Percentiles rank a stretch among this genome's conserved stretches.
Conservation (phyloP, 1,140 invertebrate species). For the Nasonia vitripennis region DNA sequence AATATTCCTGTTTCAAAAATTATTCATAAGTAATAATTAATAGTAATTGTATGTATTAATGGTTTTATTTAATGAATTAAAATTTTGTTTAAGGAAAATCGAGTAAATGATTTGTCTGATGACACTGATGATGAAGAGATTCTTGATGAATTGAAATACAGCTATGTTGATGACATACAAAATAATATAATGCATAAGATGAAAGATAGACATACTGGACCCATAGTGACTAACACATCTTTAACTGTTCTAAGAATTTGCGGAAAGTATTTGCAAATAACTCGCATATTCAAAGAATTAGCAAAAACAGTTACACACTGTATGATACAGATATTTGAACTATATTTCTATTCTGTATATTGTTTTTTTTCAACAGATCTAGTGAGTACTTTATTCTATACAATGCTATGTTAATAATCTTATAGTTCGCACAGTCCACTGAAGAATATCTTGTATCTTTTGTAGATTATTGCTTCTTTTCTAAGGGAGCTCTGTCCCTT, state of each 20-base stretch:
- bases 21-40: no score
- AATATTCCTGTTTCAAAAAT: no score
- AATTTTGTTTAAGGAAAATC: background rate
- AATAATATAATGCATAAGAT: constrained; percentile 66
- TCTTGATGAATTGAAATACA: constrained; percentile 81
- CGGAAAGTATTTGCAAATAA: constrained; percentile 96
- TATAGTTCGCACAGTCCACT: no score
- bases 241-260: constrained; percentile 94
- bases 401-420: no score
- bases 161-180: constrained; percentile 81
- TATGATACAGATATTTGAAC: constrained; percentile 96
- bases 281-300: constrained; percentile 91
- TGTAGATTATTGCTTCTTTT: no score
- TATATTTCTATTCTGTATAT: constrained; percentile 94
- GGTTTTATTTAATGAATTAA: no score
- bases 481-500: no score
- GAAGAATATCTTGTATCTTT: no score
- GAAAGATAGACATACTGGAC: constrained; percentile 71
- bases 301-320: constrained; percentile 92
- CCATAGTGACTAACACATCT: constrained; percentile 93
- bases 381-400: constrained; percentile 70
- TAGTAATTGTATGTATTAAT: no score
- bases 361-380: constrained; percentile 90
- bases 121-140: constrained; percentile 87
- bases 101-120: constrained; percentile 80